phyloP scores from a whole-genome alignment of 1,140 invertebrate genomes.

The Araneus ventricosus region DNA sequence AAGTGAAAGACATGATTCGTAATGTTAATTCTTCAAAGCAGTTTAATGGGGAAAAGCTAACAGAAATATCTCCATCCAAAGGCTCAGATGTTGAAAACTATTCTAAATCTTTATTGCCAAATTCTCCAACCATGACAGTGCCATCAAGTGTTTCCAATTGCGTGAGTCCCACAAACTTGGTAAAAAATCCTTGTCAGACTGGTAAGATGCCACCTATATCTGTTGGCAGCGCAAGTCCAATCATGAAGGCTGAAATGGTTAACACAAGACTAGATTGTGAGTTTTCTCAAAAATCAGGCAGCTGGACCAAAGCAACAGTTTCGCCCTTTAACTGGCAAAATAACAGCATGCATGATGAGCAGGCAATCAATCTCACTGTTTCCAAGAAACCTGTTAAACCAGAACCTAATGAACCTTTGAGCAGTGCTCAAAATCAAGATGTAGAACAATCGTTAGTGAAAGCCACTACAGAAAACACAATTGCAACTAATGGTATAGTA shows the following conservation, averaged over 20 bases:
- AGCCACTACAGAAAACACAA: constrained; percentile 3
- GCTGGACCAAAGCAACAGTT: constrained; percentile 72
- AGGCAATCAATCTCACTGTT: constrained; percentile 72
- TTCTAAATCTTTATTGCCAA: constrained; percentile 28
- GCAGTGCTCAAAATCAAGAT: not conserved
- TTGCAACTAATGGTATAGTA: constrained; percentile 40
- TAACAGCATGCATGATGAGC: constrained; percentile 63
- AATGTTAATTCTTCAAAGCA: constrained; percentile 40
- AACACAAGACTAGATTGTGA: constrained; percentile 50
- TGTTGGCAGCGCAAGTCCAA: not conserved
- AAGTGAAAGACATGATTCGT: constrained; percentile 63
- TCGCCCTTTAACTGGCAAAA: constrained; percentile 70
- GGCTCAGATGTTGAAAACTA: constrained; percentile 18
- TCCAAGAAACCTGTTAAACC: constrained; percentile 64
- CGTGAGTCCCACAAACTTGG: constrained; percentile 31
- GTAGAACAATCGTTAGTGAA: constrained; percentile 11
- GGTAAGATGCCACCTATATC: not conserved
- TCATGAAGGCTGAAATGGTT: constrained; percentile 64
- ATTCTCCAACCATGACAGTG: constrained; percentile 19
- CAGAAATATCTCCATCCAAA: constrained; percentile 36
- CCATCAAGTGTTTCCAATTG: constrained; percentile 23
- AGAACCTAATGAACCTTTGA: constrained; percentile 44
- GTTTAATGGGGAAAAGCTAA: constrained; percentile 13
- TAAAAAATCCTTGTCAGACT: constrained; percentile 14
- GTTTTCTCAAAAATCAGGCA: constrained; percentile 65